These are phyloP conservation scores for Columbina picui DNA, from an alignment of 2,113 vertebrate species.

Conservation along the genomic window DNA sequence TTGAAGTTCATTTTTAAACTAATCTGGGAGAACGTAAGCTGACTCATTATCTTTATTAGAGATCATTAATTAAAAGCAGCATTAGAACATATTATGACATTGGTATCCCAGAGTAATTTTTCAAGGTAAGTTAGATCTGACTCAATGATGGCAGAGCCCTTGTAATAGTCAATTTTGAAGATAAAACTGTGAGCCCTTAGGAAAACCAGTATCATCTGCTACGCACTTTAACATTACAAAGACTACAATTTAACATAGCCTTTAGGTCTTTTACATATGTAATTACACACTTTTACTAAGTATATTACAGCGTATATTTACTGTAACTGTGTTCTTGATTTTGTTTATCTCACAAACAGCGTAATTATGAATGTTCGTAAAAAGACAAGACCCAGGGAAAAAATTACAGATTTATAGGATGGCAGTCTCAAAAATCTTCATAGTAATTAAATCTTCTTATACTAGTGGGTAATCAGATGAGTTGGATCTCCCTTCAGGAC, in stretches of 20 bases:
- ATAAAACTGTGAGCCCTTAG: neutral
- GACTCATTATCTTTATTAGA: neutral
- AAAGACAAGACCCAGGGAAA: neutral
- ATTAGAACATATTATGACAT: rapidly evolving
- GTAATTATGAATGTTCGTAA: neutral
- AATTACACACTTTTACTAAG: neutral
- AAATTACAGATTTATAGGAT: neutral
- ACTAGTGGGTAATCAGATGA: neutral
- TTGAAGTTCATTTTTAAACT: neutral
- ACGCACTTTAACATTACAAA: neutral
- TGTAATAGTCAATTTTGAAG: neutral
- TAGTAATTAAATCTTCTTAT: neutral
- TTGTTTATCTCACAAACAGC: neutral
- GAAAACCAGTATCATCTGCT: neutral
- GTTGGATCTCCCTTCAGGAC: neutral
- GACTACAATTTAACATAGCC: neutral
- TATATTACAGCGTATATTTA: neutral
- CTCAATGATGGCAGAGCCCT: neutral
- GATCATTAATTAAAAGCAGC: constrained; percentile 18
- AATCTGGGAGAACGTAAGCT: neutral
- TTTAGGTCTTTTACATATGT: neutral
- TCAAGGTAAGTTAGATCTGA: neutral
- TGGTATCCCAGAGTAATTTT: neutral
- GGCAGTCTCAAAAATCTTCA: neutral
- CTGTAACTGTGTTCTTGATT: neutral